phyloP scores from a whole-genome alignment of 2,888 invertebrate genomes.

The Leptinotarsa peninsularis region DNA sequence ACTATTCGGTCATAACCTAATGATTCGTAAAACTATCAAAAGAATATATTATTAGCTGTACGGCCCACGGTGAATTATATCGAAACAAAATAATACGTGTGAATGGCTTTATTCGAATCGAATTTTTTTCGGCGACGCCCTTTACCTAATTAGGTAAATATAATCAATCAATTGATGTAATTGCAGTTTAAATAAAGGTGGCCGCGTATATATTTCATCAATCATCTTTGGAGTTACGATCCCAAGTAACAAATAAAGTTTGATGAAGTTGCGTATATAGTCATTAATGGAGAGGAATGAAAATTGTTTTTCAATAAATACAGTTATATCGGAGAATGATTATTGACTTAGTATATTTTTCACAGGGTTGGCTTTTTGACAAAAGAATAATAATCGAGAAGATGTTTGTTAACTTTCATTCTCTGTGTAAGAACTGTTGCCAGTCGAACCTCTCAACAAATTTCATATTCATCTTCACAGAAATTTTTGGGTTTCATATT shows the following conservation, averaged over 20 bases:
- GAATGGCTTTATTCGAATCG: conserved; percentile 51
- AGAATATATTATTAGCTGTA: conserved; percentile 56
- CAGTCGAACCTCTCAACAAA: too few species aligned
- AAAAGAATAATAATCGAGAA: too few species aligned
- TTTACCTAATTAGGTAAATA: conserved; percentile 49
- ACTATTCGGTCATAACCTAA: conserved; percentile 62
- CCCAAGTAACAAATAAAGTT: conserved; percentile 1
- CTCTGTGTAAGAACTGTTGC: too few species aligned
- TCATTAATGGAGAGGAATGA: neutral
- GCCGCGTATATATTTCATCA: conserved; percentile 18
- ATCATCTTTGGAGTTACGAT: conserved; percentile 7
- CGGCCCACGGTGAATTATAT: conserved; percentile 48
- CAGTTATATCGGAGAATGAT: neutral
- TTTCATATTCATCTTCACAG: too few species aligned
- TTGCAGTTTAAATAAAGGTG: conserved; percentile 29
- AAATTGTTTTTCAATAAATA: neutral
- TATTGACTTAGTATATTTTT: too few species aligned
- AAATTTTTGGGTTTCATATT: too few species aligned
- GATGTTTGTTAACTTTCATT: too few species aligned
- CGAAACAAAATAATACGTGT: conserved; percentile 50
- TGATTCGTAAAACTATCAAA: conserved; percentile 61
- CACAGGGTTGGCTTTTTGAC: too few species aligned
- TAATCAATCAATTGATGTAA: conserved; percentile 27
- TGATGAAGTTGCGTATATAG: conserved; percentile 9
- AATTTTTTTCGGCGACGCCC: conserved; percentile 42